These are phyloP conservation scores for Epinephelus fuscoguttatus DNA, from an alignment of 2,113 vertebrate species.

Conservation along the genomic window DNA sequence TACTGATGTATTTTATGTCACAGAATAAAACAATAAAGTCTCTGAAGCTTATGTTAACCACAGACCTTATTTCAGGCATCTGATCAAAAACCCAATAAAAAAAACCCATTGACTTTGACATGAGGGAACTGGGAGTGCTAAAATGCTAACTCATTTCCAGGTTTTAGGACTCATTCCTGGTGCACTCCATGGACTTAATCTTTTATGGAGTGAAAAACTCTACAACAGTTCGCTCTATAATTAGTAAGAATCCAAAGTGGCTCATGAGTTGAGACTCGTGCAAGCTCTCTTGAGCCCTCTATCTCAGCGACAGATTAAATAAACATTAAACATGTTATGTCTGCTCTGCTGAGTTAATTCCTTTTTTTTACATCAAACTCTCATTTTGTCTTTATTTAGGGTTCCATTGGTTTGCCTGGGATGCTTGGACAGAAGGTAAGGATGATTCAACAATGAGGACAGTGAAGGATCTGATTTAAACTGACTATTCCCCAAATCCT, in stretches of 20 bases:
- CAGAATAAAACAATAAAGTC: too few species aligned
- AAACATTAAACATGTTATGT: neutral
- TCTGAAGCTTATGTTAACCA: too few species aligned
- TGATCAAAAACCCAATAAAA: too few species aligned
- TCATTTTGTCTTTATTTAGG: conserved; percentile 55
- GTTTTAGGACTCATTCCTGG: too few species aligned
- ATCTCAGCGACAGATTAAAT: conserved; percentile 8
- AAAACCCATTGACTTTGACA: too few species aligned
- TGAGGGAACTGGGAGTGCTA: too few species aligned
- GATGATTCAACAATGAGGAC: neutral
- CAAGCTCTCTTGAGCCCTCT: neutral
- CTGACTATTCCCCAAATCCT: conserved; percentile 5
- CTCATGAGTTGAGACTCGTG: neutral
- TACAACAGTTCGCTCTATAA: neutral
- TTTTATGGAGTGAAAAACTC: neutral
- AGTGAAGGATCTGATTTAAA: neutral
- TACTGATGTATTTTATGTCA: too few species aligned
- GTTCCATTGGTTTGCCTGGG: conserved; percentile 75
- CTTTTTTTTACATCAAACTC: conserved; percentile 5
- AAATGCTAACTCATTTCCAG: too few species aligned
- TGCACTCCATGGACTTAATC: neutral
- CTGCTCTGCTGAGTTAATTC: conserved; percentile 20
- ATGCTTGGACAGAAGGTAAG: conserved; percentile 82
- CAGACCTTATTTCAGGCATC: too few species aligned
- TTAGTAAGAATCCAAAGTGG: conserved; percentile 7